phyloP scores from a whole-genome alignment of 2,113 vertebrate genomes.

The Orthonyx spaldingii region DNA sequence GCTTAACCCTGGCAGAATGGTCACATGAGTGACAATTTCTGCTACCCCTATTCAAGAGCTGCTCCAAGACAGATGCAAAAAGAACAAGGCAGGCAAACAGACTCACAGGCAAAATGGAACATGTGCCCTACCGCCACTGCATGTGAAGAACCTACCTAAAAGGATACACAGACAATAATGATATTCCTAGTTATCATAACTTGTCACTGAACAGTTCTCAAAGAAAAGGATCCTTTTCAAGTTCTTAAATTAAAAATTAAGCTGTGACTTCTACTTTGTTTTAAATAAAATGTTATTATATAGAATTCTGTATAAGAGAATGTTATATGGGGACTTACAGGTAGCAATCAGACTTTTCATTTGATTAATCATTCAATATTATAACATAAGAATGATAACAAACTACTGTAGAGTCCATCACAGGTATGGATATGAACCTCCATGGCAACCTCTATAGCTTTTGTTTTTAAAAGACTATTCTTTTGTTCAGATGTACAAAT shows the following conservation, averaged over 20 bases:
- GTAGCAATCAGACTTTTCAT: not conserved
- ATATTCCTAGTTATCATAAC: not conserved
- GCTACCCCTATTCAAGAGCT: not conserved
- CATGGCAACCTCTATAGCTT: not conserved
- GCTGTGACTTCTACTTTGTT: not conserved
- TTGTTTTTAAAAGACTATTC: not conserved
- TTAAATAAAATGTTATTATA: not conserved
- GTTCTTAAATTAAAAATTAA: not conserved
- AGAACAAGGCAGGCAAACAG: not conserved
- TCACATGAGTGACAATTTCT: not conserved
- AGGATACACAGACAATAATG: not conserved
- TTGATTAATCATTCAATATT: not conserved
- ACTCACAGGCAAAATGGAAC: not conserved
- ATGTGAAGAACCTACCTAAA: not conserved
- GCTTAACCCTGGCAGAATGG: accelerated
- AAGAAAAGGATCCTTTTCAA: not conserved
- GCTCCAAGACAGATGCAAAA: not conserved
- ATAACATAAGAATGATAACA: not conserved
- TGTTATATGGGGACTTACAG: not conserved
- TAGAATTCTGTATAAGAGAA: not conserved
- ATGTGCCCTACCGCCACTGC: not conserved
- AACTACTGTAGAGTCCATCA: not conserved
- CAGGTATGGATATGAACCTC: not conserved
- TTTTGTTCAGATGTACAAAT: not conserved
- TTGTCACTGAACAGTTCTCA: not conserved